Evolutionary conservation across 2,797 vertebrate species (phyloP).

Genomic region (Anniella stebbinsi): DNA sequence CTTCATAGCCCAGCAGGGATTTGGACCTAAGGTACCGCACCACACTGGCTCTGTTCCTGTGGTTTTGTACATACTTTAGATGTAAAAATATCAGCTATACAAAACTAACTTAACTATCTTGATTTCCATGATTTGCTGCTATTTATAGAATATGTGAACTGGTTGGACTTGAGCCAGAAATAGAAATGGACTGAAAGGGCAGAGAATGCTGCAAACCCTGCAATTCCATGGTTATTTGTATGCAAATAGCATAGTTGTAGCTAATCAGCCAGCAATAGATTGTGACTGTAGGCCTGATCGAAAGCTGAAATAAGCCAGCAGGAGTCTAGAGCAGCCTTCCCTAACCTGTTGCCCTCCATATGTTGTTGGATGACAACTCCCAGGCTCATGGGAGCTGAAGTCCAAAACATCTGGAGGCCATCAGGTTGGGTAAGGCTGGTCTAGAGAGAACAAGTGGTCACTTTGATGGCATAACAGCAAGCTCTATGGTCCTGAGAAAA

Average conservation of each 20-base stretch:
- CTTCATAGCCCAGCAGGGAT: neutral
- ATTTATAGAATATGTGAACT: constrained; percentile 16
- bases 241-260: constrained; percentile 10
- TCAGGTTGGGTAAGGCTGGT: too few species aligned
- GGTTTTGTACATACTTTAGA: neutral
- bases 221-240: constrained; percentile 20
- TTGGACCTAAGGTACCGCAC: neutral
- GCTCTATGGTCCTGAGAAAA: neutral
- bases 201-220: constrained; percentile 2
- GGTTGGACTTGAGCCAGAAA: constrained; percentile 1
- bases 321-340: too few species aligned
- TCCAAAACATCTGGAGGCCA: too few species aligned
- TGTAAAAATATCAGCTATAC: constrained; percentile 4
- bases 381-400: too few species aligned
- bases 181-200: constrained; percentile 21
- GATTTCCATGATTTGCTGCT: constrained; percentile 27
- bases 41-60: neutral
- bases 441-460: neutral
- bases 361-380: too few species aligned
- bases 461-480: neutral
- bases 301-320: constrained; percentile 13
- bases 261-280: constrained; percentile 18
- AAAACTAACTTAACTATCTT: neutral
- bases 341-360: too few species aligned
- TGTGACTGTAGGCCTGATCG: neutral